Evolutionary conservation across 37 sponge, comb jelly and placozoan species (phyloP), one percentile per base, ranked within the genome.

Genomic region (Hormiphora californensis): DNA sequence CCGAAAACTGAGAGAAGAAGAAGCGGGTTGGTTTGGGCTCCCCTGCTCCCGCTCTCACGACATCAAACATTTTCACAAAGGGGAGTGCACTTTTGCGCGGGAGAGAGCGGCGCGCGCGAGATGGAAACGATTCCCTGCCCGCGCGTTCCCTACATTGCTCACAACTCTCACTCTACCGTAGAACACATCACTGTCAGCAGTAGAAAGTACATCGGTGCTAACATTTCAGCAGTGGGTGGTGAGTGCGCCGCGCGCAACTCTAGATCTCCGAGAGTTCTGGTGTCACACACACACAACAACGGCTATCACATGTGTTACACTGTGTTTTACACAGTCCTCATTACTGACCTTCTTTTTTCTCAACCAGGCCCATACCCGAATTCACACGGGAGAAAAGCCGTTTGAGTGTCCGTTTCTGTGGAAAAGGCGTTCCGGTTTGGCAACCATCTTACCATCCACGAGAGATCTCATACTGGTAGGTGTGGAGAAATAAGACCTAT

Each of bases 101-200:
- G n/a, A n/a, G n/a, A n/a, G n/a, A n/a, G n/a, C n/a, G n/a, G n/a
- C n/a, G n/a, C n/a, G n/a, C n/a, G n/a, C n/a, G n/a, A n/a, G n/a
- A n/a, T n/a, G n/a, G n/a, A n/a, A n/a, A n/a, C n/a, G n/a, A n/a
- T n/a, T n/a, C n/a, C n/a, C n/a, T 73, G 40, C 81, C 39, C 81
- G 81, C 81, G 81, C 59, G 19, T n/a, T 19, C 22, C 68, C 23
- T 73, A 7, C 21, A 73, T 43, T 73, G 81, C 81, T 73, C 23
- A 41, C 81, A 73, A 73, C 27, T 73, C 43, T 1, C 43, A 9
- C 81, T 73, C 23, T 39, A 73, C 35, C 81, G 81, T 36, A 73
- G 43, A 73, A 36, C 35, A 73, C 81, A 73, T 73, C 81, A 73
- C 44, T 40, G 81, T 73, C 81, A 73, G 81, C 81, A 73, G 43